A percentile compares a stretch with the other conserved stretches of the same genome.
These are phyloP conservation scores for Norana najaformis DNA, from an alignment of 2,888 invertebrate genomes.

Conservation along the genomic window DNA sequence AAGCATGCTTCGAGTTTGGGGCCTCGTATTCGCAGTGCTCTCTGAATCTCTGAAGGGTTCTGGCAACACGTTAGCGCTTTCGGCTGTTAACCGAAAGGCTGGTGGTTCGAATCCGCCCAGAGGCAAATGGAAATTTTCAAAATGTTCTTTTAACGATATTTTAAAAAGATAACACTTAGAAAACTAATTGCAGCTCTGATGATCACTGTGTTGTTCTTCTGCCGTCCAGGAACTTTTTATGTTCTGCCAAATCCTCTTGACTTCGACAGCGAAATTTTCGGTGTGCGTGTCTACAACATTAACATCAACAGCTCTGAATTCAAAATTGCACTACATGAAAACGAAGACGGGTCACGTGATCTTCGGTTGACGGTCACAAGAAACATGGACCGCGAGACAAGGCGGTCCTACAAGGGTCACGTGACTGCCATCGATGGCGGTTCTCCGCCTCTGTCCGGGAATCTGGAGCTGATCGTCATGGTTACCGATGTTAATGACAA, in stretches of 20 bases:
- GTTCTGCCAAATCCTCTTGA: slow-evolving; percentile 15
- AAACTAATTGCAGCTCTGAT: background rate
- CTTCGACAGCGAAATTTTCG: slow-evolving; percentile 24
- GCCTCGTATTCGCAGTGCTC: too few species aligned
- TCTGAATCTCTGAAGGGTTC: too few species aligned
- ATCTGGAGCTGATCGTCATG: slow-evolving; percentile 34
- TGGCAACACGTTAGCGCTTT: too few species aligned
- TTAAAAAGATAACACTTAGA: background rate
- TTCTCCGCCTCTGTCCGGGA: slow-evolving; percentile 30
- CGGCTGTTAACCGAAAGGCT: too few species aligned
- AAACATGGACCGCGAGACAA: slow-evolving; percentile 50
- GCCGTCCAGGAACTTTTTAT: slow-evolving; percentile 3
- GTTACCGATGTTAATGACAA: slow-evolving; percentile 42
- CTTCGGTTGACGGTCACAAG: slow-evolving; percentile 42
- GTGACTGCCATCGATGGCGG: slow-evolving; percentile 40
- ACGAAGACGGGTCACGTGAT: slow-evolving; percentile 34
- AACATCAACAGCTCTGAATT: slow-evolving; percentile 1
- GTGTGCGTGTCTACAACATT: background rate
- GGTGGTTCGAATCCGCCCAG: too few species aligned
- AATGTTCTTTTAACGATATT: background rate
- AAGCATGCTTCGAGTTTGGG: too few species aligned
- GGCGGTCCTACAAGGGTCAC: slow-evolving; percentile 34
- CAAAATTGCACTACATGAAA: background rate
- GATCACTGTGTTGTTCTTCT: background rate
- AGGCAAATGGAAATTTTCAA: too few species aligned